phyloP scores from a whole-genome alignment of 2,888 invertebrate genomes.

The Poecilus cupreus region DNA sequence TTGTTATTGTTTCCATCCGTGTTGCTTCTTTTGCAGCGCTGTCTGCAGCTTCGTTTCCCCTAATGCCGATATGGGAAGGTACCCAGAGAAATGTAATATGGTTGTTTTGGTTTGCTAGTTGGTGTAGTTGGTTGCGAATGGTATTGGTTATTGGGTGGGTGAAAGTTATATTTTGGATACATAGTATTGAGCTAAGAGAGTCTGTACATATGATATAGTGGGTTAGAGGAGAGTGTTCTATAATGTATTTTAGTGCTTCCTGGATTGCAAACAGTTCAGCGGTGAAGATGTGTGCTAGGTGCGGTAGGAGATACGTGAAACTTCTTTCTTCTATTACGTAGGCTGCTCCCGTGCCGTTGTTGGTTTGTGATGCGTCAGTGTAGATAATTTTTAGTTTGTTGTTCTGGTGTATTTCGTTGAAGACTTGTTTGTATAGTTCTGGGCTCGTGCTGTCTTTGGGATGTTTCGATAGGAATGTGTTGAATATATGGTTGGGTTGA shows the following conservation, averaged over 20 bases:
- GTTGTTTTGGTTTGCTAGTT: background rate
- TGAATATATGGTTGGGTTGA: no score
- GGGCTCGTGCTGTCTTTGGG: no score
- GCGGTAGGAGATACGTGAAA: background rate
- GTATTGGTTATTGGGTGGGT: background rate
- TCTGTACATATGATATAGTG: background rate
- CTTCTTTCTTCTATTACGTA: no score
- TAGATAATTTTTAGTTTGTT: no score
- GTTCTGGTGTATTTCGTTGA: no score
- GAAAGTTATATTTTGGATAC: background rate
- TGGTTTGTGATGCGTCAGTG: no score
- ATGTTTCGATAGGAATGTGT: no score
- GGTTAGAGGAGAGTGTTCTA: background rate
- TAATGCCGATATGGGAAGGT: background rate
- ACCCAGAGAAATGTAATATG: background rate
- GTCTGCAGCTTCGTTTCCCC: background rate
- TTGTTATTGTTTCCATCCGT: background rate
- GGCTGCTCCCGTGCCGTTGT: no score
- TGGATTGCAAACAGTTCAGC: constrained; percentile 7
- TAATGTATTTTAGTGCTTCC: background rate
- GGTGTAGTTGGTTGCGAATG: background rate
- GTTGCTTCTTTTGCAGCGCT: background rate
- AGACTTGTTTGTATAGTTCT: no score
- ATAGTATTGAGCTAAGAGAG: background rate
- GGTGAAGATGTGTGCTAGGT: background rate